Base-by-base conservation (phyloP, 1,140 invertebrate genomes). In the Colletes gigas region DNA sequence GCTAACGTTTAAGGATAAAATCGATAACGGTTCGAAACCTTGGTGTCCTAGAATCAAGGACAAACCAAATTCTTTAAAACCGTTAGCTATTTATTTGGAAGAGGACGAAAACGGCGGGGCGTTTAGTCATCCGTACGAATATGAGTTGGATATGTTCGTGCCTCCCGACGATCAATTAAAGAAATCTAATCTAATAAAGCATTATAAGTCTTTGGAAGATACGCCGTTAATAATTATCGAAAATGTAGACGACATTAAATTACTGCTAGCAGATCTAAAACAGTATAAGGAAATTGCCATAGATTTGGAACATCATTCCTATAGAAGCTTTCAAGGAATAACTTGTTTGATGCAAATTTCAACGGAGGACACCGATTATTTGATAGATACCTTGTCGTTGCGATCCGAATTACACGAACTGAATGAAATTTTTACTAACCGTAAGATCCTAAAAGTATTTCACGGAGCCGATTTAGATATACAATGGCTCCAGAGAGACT, bases 261-360 rank as follows among this genome's bases (percentile, higher is more conserved):
- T 94, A 15, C 91, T 99, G 6, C 83, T 97, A 6, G 86, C 95
- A 7, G 95, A 96, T 78, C 93, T 99, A 55, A 92, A 94, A 74
- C 94, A 92, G 15, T 95, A 95, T 55, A 92, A 94, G 17, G 96
- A 97, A 89, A 95, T 99, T 83, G 97, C 97, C 47, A 94, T 99
- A 19, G 98, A 99, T 95, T 93, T 99, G 60, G 98, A 98, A 94
- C 97, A 98, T 93, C 97, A 98, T 92, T 96, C 96, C 1, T 98
- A 98, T 88, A 93, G 97, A 79, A 95, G 95, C 6, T 98, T 96
- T 89, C 96, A 95, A 94, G 99, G 96, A 14, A 97, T 97, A 59
- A 98, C 98, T 0, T 99, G 98, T 92, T 93, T 99, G 0, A 96
- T 99, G 92, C 99, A 99, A 94, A 98, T 99, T 86, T 98, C 98